Base-by-base conservation (phyloP, 1,140 invertebrate species). In the Pogonomyrmex californicus region DNA sequence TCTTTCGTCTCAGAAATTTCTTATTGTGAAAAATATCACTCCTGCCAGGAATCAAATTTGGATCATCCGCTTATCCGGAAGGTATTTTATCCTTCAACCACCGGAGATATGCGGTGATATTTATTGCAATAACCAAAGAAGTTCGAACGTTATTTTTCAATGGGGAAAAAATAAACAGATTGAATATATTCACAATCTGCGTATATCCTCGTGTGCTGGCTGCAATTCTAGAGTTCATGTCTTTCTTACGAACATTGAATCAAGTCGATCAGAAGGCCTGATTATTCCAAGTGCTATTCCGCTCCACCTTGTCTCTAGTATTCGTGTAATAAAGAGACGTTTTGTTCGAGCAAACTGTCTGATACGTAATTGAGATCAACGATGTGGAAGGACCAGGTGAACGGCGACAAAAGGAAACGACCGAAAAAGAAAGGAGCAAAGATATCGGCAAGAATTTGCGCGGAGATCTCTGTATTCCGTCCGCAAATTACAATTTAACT, bases 301-400 rank as follows among this genome's bases (percentile, higher is more conserved):
- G 41, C 5, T 47, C 47, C 30, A 63, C n/a, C 51, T 83, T 58
- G 62, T 78, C 60, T 56, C 49, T 36, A 65, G 60, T 56, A 77
- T 87, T 73, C 86, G 75, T 56, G 49, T 51, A 56, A 76, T 54
- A 51, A 54, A 81, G 66, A 44, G 54, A 49, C 47, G 38, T 36
- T 36, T 33, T 14, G 9, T 58, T 65, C 47, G 30, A 2, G 44
- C 51, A 23, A 86, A 68, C 17, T 60, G 68, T 56, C 38, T 62
- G 70, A 49, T 81, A 76, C 68, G 75, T 90, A 91, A 92, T 87
- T 88, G 86, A 75, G 82, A 66, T 60, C 66, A 90, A 86, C 75
- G 86, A 65, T 44, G 56, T 60, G 87, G 73, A 86, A 82, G 23
- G 36, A 73, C 38, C 47, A 70, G 47, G 23, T 9, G 77, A 17